A percentile compares a stretch with the other conserved stretches of the same genome.
These are phyloP conservation scores for Uropsilus gracilis DNA, from an alignment of 2,113 vertebrate genomes.

Conservation along the genomic window DNA sequence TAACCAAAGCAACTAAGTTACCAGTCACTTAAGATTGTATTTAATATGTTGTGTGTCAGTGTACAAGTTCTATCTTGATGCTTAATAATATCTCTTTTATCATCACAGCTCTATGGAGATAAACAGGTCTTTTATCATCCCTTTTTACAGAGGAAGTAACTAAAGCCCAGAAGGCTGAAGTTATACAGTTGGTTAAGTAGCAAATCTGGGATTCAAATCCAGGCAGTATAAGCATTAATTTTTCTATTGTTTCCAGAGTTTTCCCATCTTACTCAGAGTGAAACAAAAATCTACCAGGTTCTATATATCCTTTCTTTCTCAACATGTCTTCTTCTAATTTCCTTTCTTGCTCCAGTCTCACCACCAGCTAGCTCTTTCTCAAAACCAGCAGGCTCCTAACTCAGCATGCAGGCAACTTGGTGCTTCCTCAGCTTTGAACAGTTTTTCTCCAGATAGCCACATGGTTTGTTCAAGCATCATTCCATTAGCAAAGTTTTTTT, in stretches of 20 bases:
- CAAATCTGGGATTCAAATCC: neutral
- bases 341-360: neutral
- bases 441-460: neutral
- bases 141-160: neutral
- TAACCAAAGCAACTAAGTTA: neutral
- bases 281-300: neutral
- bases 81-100: conserved; percentile 5
- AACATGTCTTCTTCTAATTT: neutral
- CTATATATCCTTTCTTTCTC: neutral
- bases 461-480: neutral
- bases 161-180: neutral
- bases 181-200: neutral
- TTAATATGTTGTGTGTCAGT: conserved; percentile 21
- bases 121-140: neutral
- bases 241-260: neutral
- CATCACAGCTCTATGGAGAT: neutral
- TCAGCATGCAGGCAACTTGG: neutral
- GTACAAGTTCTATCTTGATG: conserved; percentile 30
- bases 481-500: neutral
- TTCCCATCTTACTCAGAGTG: neutral
- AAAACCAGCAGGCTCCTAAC: neutral
- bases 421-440: neutral
- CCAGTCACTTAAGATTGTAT: neutral
- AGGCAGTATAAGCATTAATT: neutral
- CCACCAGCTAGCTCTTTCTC: neutral